These are phyloP conservation scores for Phrynosoma blainvillii DNA, from an alignment of 2,113 vertebrate species.

Conservation along the genomic window DNA sequence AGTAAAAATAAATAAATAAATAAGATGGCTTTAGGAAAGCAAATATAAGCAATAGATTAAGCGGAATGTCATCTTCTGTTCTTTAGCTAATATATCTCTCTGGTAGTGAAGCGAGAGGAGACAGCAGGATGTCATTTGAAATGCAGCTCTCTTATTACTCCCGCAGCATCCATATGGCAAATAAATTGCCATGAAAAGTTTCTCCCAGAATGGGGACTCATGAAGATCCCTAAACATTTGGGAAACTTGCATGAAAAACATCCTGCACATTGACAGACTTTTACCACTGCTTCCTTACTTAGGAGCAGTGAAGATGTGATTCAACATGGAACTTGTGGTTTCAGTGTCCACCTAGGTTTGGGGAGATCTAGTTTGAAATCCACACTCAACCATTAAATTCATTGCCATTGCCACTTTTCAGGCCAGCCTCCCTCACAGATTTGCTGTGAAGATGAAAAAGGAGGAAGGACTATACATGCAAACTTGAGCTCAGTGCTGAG, in stretches of 20 bases:
- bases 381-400: background rate
- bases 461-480: background rate
- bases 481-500: no score
- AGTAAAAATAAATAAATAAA: constrained; percentile 3
- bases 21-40: constrained; percentile 34
- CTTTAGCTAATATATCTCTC: background rate
- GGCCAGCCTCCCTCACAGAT: background rate
- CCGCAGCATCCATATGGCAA: background rate
- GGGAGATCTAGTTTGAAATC: background rate
- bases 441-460: background rate
- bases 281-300: background rate
- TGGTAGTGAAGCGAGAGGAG: constrained; percentile 20
- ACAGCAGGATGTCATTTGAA: constrained; percentile 7
- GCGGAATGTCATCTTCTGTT: constrained; percentile 18
- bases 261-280: background rate
- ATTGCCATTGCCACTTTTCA: background rate
- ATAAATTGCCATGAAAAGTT: background rate
- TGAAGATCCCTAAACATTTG: background rate
- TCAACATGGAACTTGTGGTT: background rate
- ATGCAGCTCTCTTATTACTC: constrained; percentile 15
- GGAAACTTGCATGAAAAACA: background rate
- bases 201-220: background rate
- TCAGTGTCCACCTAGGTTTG: background rate
- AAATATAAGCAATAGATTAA: constrained; percentile 28
- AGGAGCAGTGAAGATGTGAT: background rate